phyloP scores from a whole-genome alignment of 2,113 vertebrate species.

The Nannobrachium achirus region DNA sequence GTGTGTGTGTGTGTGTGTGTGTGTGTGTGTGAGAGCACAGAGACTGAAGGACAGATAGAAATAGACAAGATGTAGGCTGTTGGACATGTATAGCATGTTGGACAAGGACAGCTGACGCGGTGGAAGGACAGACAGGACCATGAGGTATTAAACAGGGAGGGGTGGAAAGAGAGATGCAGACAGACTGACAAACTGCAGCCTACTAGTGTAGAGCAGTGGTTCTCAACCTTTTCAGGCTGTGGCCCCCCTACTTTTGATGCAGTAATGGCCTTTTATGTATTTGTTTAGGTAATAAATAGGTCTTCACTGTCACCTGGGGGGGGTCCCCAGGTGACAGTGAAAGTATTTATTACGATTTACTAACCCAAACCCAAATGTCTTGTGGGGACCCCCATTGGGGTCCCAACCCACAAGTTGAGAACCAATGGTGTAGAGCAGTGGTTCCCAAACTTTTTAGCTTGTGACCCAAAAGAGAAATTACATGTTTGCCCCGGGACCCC shows the following conservation, averaged over 20 bases:
- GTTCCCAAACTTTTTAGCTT: no score
- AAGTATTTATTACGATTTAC: no score
- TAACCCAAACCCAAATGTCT: no score
- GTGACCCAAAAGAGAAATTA: no score
- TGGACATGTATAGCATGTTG: background rate
- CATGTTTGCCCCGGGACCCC: no score
- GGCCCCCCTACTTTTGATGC: background rate
- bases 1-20: background rate
- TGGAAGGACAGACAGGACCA: background rate
- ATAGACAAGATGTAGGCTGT: conserved; percentile 13
- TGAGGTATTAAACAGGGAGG: background rate
- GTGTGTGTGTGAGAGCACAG: background rate
- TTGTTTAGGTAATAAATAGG: background rate
- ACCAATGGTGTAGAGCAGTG: no score
- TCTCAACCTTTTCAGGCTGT: no score
- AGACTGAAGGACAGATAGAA: conserved; percentile 22
- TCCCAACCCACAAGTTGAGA: no score
- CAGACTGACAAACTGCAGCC: background rate
- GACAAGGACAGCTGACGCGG: conserved; percentile 1
- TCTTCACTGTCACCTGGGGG: no score
- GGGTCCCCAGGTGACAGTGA: no score
- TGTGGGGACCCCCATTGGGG: no score
- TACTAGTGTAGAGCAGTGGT: no score
- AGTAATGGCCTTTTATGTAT: background rate
- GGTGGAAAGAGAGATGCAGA: conserved; percentile 1